Base-by-base conservation (phyloP, 2,888 invertebrate species). In the Koerneria pararmatus region DNA sequence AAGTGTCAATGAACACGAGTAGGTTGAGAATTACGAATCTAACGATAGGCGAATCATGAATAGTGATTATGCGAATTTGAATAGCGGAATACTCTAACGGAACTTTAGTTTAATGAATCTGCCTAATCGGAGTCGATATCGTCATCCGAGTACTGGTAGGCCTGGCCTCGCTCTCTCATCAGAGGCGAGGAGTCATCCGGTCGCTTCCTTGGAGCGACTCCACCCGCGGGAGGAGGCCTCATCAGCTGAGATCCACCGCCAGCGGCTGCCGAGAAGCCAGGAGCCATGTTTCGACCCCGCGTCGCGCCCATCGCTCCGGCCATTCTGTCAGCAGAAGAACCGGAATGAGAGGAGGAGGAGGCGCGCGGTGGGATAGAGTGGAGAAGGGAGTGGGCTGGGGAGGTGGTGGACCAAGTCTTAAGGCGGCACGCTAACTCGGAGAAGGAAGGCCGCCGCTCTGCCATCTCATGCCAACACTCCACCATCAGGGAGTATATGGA, bases 391-490 rank as follows among this genome's bases (percentile, higher is more conserved):
- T 69, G 46, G 69, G 66, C n/a, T 66, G 62, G 51, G 67, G 54
- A 56, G 31, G 56, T 54, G 11, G 64, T 65, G 31, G 73, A 84
- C 90, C 91, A 91, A 57, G 89, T 88, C 74, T 89, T 88, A 64
- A 92, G 85, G n/a, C 93, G 89, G 79, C 89, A 88, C 75, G 91
- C 90, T 67, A 98, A 91, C 84, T 95, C 94, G 32, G 91, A 89
- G 85, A 98, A 98, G 78, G 90, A 89, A 0, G 98, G 98, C 77
- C 98, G 87, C 35, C 93, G 87, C 69, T 91, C 89, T 0, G 95
- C 91, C 75, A 91, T 89, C 84, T 97, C 95, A 79, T 92, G 91
- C 97, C 98, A 98, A 83, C 97, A 98, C 85, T 97, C 97, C 67
- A 93, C 90, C 95, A 98, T 98, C 66, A 98, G 87, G 5, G 91